Evolutionary conservation across 2,113 vertebrate genomes (phyloP), one percentile per base, ranked within the genome.

Genomic region (Oreotrochilus melanogaster): DNA sequence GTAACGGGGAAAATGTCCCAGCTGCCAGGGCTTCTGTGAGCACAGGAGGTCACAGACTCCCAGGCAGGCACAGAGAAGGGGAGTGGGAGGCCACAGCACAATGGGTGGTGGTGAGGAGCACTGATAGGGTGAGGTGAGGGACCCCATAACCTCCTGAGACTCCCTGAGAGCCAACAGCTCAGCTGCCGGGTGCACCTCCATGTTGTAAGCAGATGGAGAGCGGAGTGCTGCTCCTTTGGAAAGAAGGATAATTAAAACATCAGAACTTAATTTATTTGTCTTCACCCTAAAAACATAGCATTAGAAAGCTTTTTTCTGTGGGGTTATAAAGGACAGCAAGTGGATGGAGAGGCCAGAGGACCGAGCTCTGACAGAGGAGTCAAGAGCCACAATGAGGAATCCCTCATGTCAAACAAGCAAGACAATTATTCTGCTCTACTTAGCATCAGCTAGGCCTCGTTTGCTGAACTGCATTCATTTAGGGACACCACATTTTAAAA

Each of bases 401-500:
- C 90, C 67, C 50, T 92, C 94, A 67, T 92, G 78, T 92, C 90
- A 96, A 97, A 97, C 71, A 97, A 97, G 69, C 85, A 86, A 95
- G 84, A 89, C 86, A 90, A 96, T 97, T 97, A 95, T 97, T 96
- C 86, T 95, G 80, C 92, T 95, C 86, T 94, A 91, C 61, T 95
- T 97, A 96, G 94, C 89, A 96, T 67, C 31, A 17, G 67, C 92
- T 86, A 95, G 67, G 78, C 60, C 67, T 95, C 37, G 4, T 91
- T 93, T 12, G 0, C 65, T 94, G 74, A 95, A 69, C 13, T 25
- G 71, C 54, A 79, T 81, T 96, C 83, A 92, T 78, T 96, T 95
- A 72, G 88, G 80, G 83, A 69, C 86, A 95, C 66, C 16, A 7
- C 54, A 64, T 95, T 97, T 96, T 94, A 83, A 93, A 94, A 87